A percentile compares a stretch with the other conserved stretches of the same genome.
Evolutionary conservation across 2,797 vertebrate genomes (phyloP).

Genomic region (Lerista edwardsae): DNA sequence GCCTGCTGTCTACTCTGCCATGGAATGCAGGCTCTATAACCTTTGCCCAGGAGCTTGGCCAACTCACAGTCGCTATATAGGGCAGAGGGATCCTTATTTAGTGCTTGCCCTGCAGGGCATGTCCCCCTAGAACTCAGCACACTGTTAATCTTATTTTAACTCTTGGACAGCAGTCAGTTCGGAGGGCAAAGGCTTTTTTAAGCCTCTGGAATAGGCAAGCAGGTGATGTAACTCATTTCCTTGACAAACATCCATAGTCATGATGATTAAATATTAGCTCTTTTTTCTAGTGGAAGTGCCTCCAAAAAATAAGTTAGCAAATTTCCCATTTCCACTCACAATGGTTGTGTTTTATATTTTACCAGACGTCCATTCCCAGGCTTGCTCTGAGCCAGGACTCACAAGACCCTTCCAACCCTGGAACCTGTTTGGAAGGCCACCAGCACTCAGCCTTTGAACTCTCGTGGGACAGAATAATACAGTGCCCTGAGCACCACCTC

Average conservation of each 20-base stretch:
- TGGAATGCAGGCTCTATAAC: conserved; percentile 43
- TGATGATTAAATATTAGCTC: conserved; percentile 72
- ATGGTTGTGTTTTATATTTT: conserved; percentile 45
- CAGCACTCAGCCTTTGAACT: background rate
- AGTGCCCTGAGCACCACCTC: background rate
- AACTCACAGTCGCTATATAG: conserved; percentile 41
- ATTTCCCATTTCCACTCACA: conserved; percentile 37
- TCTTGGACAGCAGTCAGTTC: conserved; percentile 62
- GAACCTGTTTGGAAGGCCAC: background rate
- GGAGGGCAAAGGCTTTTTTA: conserved; percentile 74
- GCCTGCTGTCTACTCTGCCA: background rate
- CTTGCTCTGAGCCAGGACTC: background rate
- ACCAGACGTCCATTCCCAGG: background rate
- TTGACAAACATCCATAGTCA: conserved; percentile 66
- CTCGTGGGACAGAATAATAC: background rate
- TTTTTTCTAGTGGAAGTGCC: conserved; percentile 47
- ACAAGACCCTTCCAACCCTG: background rate
- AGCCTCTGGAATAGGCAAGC: conserved; percentile 72
- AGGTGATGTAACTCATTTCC: conserved; percentile 71
- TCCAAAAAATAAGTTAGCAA: conserved; percentile 53
- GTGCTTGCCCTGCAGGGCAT: conserved; percentile 43
- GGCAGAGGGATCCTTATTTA: conserved; percentile 52
- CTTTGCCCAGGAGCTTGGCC: conserved; percentile 25
- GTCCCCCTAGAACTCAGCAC: conserved; percentile 52
- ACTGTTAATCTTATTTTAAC: conserved; percentile 65